These are phyloP conservation scores for Oostethus manadensis DNA, from an alignment of 2,113 vertebrate species.

Conservation along the genomic window DNA sequence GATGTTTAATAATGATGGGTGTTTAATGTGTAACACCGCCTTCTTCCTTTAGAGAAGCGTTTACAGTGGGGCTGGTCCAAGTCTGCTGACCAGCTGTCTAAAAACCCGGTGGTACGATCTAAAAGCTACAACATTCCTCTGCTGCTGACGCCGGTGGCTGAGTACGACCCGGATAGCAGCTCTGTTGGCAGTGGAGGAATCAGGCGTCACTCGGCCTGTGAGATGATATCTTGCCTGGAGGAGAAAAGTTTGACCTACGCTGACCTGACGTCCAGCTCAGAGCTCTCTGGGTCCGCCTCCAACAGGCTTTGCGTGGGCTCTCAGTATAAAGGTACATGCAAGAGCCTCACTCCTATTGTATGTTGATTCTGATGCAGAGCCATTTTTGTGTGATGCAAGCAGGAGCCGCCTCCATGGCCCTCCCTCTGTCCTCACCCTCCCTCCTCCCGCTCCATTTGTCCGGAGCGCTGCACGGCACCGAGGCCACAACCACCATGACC, in stretches of 20 bases:
- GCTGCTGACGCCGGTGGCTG: constrained; percentile 87
- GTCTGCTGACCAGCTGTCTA: constrained; percentile 75
- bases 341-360: not conserved
- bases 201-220: constrained; percentile 88
- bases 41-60: constrained; percentile 77
- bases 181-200: constrained; percentile 74
- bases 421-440: constrained; percentile 56
- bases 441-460: constrained; percentile 62
- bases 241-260: constrained; percentile 71
- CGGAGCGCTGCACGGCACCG: constrained; percentile 67
- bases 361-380: too few relatives aligned
- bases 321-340: constrained; percentile 57
- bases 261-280: constrained; percentile 46
- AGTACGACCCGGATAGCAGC: constrained; percentile 84
- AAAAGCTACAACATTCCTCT: constrained; percentile 94
- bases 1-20: constrained; percentile 12
- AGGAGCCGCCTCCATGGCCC: constrained; percentile 38
- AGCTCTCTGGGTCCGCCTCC: constrained; percentile 51
- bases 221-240: constrained; percentile 88
- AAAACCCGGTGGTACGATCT: constrained; percentile 89
- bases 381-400: constrained; percentile 28
- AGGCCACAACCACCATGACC: constrained; percentile 61
- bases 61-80: constrained; percentile 80
- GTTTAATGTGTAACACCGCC: not conserved
- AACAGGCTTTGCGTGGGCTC: constrained; percentile 61